Conservation (phyloP, 2,888 invertebrate species). For the Athripsodes cinereus region DNA sequence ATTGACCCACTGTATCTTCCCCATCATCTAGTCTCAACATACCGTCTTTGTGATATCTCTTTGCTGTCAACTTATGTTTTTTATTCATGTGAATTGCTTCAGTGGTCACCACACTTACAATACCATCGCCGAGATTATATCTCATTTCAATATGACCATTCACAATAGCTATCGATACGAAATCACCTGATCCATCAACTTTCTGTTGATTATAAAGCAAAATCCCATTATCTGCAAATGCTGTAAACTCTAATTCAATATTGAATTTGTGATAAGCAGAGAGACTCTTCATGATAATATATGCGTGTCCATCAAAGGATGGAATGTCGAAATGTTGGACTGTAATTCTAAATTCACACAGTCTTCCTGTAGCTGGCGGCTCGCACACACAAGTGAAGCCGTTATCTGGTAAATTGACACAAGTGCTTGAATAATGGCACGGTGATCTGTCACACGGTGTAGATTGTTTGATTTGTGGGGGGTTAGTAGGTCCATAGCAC, state of each 20-base stretch:
- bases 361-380: slow-evolving; percentile 61
- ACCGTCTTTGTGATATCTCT: slow-evolving; percentile 78
- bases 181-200: slow-evolving; percentile 77
- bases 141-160: slow-evolving; percentile 76
- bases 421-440: slow-evolving; percentile 60
- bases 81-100: slow-evolving; percentile 67
- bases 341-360: slow-evolving; percentile 64
- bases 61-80: slow-evolving; percentile 73
- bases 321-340: slow-evolving; percentile 61
- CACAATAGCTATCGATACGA: slow-evolving; percentile 75
- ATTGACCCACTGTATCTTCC: slow-evolving; percentile 74
- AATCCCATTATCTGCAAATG: slow-evolving; percentile 75
- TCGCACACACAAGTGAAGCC: slow-evolving; percentile 69
- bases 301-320: slow-evolving; percentile 79
- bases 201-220: slow-evolving; percentile 83
- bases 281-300: slow-evolving; percentile 67
- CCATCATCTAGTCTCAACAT: slow-evolving; percentile 74
- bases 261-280: slow-evolving; percentile 79
- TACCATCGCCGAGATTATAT: slow-evolving; percentile 83
- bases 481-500: slow-evolving; percentile 47
- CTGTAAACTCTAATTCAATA: slow-evolving; percentile 81
- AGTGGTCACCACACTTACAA: slow-evolving; percentile 66
- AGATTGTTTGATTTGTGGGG: slow-evolving; percentile 42
- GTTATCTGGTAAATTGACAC: slow-evolving; percentile 50
- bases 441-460: slow-evolving; percentile 55